Evolutionary conservation across 2,888 invertebrate species (phyloP).

Genomic region (Sinodicranocentrus sp.): DNA sequence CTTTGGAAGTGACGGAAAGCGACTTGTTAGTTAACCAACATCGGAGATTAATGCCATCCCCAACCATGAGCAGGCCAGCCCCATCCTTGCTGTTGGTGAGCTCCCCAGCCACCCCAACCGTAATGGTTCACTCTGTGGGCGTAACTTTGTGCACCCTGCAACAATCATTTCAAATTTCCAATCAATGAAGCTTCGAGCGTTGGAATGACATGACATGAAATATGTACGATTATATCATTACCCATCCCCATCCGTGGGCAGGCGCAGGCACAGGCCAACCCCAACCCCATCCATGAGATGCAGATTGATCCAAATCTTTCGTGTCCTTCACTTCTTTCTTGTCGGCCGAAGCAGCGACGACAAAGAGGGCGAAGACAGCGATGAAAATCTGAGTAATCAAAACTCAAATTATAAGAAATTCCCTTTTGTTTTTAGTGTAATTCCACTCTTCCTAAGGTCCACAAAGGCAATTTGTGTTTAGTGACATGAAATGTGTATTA

Average conservation of each 20-base stretch:
- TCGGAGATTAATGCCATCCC: constrained; percentile 33
- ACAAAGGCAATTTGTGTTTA: too few relatives aligned
- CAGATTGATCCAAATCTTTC: constrained; percentile 28
- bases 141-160: constrained; percentile 32
- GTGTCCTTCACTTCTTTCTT: constrained; percentile 41
- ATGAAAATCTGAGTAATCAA: constrained; percentile 42
- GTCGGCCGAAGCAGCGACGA: constrained; percentile 36
- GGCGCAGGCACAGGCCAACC: constrained; percentile 33
- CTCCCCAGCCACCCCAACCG: constrained; percentile 53
- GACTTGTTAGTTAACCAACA: too few relatives aligned
- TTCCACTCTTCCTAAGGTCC: too few relatives aligned
- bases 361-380: constrained; percentile 47
- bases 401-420: too few relatives aligned
- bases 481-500: too few relatives aligned
- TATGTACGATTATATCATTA: neutral
- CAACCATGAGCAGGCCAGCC: constrained; percentile 16
- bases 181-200: too few relatives aligned
- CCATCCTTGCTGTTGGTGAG: constrained; percentile 4
- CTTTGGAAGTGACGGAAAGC: too few relatives aligned
- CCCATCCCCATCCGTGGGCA: constrained; percentile 45
- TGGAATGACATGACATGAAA: too few relatives aligned
- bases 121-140: constrained; percentile 32
- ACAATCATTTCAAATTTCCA: too few relatives aligned
- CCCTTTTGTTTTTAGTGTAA: too few relatives aligned
- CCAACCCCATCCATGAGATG: constrained; percentile 40